These are phyloP conservation scores for Podargus strigoides DNA, from an alignment of 2,797 vertebrate genomes.

Conservation along the genomic window DNA sequence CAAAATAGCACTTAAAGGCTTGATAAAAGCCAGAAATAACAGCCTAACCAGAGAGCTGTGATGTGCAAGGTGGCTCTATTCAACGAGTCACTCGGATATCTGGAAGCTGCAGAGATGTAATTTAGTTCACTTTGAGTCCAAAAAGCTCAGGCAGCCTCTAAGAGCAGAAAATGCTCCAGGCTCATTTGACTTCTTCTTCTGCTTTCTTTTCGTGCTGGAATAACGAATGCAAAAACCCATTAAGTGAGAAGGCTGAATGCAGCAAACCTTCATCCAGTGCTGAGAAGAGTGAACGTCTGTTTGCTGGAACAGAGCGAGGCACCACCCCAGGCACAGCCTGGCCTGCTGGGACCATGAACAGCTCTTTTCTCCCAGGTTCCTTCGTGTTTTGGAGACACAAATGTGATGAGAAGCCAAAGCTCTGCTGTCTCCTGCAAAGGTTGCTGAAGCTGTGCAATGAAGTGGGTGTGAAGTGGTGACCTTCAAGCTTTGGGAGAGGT, in stretches of 20 bases:
- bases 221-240: background rate
- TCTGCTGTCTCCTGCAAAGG: background rate
- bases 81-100: background rate
- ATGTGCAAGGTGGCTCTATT: background rate
- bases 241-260: background rate
- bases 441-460: background rate
- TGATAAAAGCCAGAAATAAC: background rate
- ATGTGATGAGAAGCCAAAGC: background rate
- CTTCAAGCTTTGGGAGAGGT: background rate
- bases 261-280: background rate
- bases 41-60: background rate
- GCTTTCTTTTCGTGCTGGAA: background rate
- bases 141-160: background rate
- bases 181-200: background rate
- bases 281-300: background rate
- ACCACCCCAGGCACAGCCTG: background rate
- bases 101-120: background rate
- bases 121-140: background rate
- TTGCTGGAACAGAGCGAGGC: background rate
- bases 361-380: background rate
- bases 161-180: constrained; percentile 16
- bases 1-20: background rate
- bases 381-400: background rate
- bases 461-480: background rate
- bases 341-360: background rate